Conservation (phyloP, 35 echinoderm and acorn worm species). For the Acanthaster planci region DNA sequence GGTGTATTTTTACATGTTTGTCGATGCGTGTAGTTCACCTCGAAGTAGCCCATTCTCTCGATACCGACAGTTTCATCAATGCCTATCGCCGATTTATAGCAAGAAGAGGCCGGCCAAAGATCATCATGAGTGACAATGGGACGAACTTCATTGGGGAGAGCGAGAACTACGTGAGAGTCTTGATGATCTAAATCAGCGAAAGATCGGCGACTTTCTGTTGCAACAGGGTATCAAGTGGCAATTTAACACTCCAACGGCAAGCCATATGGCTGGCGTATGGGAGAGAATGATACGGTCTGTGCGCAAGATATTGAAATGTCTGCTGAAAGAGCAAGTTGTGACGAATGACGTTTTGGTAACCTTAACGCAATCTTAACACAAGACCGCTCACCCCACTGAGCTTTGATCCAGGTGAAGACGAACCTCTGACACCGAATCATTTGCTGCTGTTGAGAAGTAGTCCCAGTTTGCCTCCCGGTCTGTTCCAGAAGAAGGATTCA, state of each 20-base stretch:
- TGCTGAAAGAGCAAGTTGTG: conserved; percentile 44
- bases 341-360: conserved; percentile 41
- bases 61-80: conserved; percentile 58
- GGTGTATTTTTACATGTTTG: conserved; percentile 68
- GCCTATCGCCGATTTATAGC: conserved; percentile 52
- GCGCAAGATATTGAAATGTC: conserved; percentile 35
- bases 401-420: conserved; percentile 38
- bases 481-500: conserved; percentile 30
- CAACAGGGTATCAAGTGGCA: conserved; percentile 56
- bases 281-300: conserved; percentile 49
- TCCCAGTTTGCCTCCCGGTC: conserved; percentile 33
- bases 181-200: conserved; percentile 13
- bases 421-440: conserved; percentile 50
- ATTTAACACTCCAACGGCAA: conserved; percentile 60
- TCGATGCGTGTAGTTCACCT: conserved; percentile 51
- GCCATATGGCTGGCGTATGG: conserved; percentile 51
- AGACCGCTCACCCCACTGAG: conserved; percentile 55
- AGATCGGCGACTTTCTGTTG: conserved; percentile 3
- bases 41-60: conserved; percentile 35
- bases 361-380: conserved; percentile 36
- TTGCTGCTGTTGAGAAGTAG: conserved; percentile 37
- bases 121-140: conserved; percentile 28
- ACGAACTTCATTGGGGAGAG: conserved; percentile 43
- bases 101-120: conserved; percentile 15
- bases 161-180: conserved; percentile 10